phyloP scores from a whole-genome alignment of 2,888 invertebrate genomes.

The Hoplodrina blanda region DNA sequence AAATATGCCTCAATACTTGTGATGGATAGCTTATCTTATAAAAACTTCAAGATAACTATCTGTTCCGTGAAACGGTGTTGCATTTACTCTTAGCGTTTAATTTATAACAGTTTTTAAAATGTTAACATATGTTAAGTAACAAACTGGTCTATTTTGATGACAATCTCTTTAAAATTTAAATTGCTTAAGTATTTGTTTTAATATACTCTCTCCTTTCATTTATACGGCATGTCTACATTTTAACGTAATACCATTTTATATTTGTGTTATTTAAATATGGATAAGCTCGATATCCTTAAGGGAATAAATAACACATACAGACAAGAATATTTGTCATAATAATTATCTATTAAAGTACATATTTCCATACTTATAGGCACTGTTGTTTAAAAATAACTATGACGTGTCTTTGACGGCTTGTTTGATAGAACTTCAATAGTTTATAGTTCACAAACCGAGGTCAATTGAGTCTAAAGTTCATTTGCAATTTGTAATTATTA shows the following conservation, averaged over 20 bases:
- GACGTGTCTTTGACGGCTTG: slow-evolving; percentile 33
- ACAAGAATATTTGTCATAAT: slow-evolving; percentile 13
- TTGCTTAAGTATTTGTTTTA: slow-evolving; percentile 47
- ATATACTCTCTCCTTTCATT: slow-evolving; percentile 47
- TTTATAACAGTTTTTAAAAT: slow-evolving; percentile 57
- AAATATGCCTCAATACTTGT: slow-evolving; percentile 49
- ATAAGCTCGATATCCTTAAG: neutral
- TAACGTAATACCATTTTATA: neutral
- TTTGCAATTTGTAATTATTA: slow-evolving; percentile 35
- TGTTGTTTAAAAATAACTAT: slow-evolving; percentile 31
- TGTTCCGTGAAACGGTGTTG: slow-evolving; percentile 63
- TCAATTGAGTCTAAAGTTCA: slow-evolving; percentile 57
- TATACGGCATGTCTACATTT: neutral
- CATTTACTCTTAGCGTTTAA: slow-evolving; percentile 59
- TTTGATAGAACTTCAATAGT: slow-evolving; percentile 41
- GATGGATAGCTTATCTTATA: slow-evolving; percentile 61
- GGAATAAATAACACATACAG: neutral
- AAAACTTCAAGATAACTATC: slow-evolving; percentile 69
- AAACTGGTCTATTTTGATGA: slow-evolving; percentile 60
- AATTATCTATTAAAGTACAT: neutral
- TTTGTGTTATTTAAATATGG: neutral
- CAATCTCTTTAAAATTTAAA: slow-evolving; percentile 55
- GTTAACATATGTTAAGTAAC: slow-evolving; percentile 60
- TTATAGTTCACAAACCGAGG: slow-evolving; percentile 41
- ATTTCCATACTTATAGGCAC: neutral